phyloP scores from a whole-genome alignment of 1,140 invertebrate genomes.

The Anadara kagoshimensis region DNA sequence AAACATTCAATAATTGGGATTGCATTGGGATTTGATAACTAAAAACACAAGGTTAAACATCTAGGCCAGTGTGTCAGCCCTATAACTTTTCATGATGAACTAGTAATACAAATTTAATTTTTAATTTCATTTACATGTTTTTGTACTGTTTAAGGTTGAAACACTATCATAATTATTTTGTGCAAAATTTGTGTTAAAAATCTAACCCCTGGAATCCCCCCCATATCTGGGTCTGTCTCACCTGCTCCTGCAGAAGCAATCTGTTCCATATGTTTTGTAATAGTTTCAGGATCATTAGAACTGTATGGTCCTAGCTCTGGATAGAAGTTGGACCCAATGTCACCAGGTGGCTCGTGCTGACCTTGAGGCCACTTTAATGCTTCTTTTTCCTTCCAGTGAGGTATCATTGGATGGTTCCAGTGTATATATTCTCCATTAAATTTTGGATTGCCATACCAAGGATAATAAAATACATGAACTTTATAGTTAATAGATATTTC shows the following conservation, averaged over 20 bases:
- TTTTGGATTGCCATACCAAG: conserved; percentile 75
- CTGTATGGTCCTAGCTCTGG: conserved; percentile 75
- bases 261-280: conserved; percentile 73
- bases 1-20: too few species aligned
- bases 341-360: conserved; percentile 72
- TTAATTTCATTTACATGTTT: too few species aligned
- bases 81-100: too few species aligned
- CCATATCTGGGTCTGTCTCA: conserved; percentile 36
- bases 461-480: conserved; percentile 76
- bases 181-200: too few species aligned
- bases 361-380: conserved; percentile 63
- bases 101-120: too few species aligned
- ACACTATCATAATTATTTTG: too few species aligned
- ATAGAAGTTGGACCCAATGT: conserved; percentile 76
- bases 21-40: too few species aligned
- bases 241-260: conserved; percentile 69
- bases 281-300: conserved; percentile 68
- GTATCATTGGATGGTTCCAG: conserved; percentile 75
- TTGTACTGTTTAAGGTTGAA: too few species aligned
- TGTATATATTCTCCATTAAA: conserved; percentile 73
- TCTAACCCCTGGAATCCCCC: too few species aligned
- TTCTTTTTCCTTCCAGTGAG: conserved; percentile 72
- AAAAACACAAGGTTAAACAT: too few species aligned
- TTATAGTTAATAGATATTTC: conserved; percentile 48
- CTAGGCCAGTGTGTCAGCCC: too few species aligned